phyloP scores from a whole-genome alignment of 1,140 invertebrate species.

The Panulirus ornatus region DNA sequence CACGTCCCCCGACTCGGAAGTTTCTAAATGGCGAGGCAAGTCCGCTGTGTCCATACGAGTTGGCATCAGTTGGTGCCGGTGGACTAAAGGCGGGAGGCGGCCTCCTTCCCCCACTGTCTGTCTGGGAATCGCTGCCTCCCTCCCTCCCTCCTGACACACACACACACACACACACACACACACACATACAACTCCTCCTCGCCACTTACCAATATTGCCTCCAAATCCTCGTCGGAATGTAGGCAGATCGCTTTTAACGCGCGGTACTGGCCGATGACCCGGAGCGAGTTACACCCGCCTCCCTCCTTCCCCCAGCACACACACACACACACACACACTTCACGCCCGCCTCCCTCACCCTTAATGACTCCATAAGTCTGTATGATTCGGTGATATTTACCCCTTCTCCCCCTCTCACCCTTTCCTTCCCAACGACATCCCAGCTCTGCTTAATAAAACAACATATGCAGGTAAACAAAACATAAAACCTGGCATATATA shows the following conservation, averaged over 20 bases:
- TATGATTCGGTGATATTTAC: too few species aligned
- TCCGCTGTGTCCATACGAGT: not conserved
- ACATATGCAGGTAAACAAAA: too few species aligned
- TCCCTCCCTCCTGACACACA: too few species aligned
- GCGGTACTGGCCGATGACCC: not conserved
- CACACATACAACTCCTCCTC: too few species aligned
- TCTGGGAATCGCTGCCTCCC: not conserved
- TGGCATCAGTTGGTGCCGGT: not conserved
- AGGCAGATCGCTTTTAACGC: not conserved
- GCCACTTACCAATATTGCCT: not conserved
- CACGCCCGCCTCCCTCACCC: not conserved
- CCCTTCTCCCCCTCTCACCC: too few species aligned
- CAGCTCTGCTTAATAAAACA: too few species aligned
- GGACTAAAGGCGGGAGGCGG: too few species aligned
- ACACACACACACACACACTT: conserved; percentile 2
- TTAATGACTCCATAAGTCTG: conserved; percentile 13
- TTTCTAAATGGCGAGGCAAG: not conserved
- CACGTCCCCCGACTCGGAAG: not conserved
- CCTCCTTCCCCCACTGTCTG: not conserved
- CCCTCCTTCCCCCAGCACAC: too few species aligned
- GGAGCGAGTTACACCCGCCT: not conserved
- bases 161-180: too few species aligned
- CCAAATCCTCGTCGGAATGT: not conserved
- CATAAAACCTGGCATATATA: too few species aligned
- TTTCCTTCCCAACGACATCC: too few species aligned